These are phyloP conservation scores for Mythimna impura DNA, from an alignment of 2,888 invertebrate species.

Conservation along the genomic window DNA sequence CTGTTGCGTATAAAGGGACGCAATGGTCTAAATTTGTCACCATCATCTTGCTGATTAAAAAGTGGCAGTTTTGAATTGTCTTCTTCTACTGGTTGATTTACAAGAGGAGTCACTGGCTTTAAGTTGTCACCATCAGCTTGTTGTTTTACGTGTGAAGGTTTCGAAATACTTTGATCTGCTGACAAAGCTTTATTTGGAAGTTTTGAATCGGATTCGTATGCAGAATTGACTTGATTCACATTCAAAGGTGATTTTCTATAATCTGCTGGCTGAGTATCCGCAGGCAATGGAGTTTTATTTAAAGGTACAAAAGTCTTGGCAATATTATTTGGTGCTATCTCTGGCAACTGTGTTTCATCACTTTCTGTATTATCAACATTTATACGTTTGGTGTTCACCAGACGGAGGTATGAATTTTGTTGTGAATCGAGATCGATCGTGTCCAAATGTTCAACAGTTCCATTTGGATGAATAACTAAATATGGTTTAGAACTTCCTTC, in stretches of 20 bases:
- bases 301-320: not conserved
- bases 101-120: not conserved
- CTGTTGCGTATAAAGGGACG: not conserved
- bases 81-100: not conserved
- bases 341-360: not conserved
- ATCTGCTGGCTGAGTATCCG: constrained; percentile 4
- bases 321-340: not conserved
- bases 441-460: constrained; percentile 73
- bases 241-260: not conserved
- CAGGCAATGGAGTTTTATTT: constrained; percentile 7
- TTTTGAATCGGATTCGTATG: not conserved
- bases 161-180: not conserved
- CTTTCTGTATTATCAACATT: not conserved
- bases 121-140: not conserved
- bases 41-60: not conserved
- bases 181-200: not conserved
- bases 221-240: not conserved
- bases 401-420: constrained; percentile 65
- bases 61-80: not conserved
- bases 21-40: not conserved
- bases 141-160: not conserved
- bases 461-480: constrained; percentile 74
- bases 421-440: constrained; percentile 61
- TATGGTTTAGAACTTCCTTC: constrained; percentile 64
- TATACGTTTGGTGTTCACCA: constrained; percentile 8